phyloP scores from a whole-genome alignment of 1,140 invertebrate genomes.

The Pachypeltis micranthus region DNA sequence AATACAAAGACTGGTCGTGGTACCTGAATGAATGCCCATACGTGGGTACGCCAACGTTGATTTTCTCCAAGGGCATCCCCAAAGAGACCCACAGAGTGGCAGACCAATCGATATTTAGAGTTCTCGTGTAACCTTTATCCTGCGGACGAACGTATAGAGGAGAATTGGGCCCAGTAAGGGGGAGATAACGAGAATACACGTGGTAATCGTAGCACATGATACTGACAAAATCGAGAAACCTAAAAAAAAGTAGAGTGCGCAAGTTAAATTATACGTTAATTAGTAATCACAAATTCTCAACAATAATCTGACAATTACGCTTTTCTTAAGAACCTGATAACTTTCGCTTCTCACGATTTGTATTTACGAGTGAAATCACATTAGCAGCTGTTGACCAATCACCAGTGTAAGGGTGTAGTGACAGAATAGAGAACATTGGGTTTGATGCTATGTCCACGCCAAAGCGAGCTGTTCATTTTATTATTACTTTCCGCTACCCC shows the following conservation, averaged over 20 bases:
- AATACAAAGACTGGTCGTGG: slow-evolving; percentile 28
- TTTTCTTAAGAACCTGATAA: too few species aligned
- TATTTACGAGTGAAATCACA: slow-evolving; percentile 12
- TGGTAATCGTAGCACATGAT: slow-evolving; percentile 86
- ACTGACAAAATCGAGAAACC: slow-evolving; percentile 70
- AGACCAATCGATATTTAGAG: slow-evolving; percentile 72
- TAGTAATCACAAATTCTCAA: too few species aligned
- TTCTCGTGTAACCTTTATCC: slow-evolving; percentile 53
- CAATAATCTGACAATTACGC: too few species aligned
- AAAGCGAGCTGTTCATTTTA: too few species aligned
- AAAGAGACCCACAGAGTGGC: slow-evolving; percentile 63
- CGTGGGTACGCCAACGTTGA: slow-evolving; percentile 78
- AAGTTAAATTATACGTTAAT: too few species aligned
- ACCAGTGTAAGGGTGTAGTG: too few species aligned
- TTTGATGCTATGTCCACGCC: too few species aligned
- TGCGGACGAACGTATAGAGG: slow-evolving; percentile 49
- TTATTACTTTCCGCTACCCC: too few species aligned
- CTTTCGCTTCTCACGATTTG: slow-evolving; percentile 16
- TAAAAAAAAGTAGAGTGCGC: slow-evolving; percentile 38
- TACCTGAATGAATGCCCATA: slow-evolving; percentile 74
- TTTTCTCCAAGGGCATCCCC: slow-evolving; percentile 70
- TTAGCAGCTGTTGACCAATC: too few species aligned
- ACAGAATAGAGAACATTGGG: too few species aligned
- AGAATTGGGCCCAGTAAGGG: slow-evolving; percentile 71
- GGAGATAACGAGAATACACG: slow-evolving; percentile 58